Conservation (phyloP, 2,113 vertebrate species). For the Dasyornis broadbenti region DNA sequence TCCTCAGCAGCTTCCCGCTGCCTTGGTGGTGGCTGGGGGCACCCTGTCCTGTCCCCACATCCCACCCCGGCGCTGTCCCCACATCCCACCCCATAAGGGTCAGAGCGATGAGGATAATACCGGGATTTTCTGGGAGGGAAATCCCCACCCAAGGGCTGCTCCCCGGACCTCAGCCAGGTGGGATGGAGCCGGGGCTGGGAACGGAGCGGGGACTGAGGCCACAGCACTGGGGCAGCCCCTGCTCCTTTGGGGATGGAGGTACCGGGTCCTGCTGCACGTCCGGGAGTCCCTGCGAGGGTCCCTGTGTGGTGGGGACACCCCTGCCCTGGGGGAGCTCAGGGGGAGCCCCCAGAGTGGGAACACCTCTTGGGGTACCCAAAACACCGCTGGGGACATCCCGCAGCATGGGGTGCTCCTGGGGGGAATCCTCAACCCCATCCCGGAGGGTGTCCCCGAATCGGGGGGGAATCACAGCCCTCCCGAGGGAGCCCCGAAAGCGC, state of each 20-base stretch:
- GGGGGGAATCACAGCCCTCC: neutral
- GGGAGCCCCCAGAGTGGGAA: neutral
- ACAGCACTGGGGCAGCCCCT: neutral
- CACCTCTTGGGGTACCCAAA: neutral
- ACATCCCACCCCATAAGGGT: neutral
- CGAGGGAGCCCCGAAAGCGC: neutral
- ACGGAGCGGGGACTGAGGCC: rapidly evolving
- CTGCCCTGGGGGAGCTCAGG: neutral
- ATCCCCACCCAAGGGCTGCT: neutral
- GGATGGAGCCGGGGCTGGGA: neutral
- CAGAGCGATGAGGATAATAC: neutral
- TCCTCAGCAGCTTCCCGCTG: neutral
- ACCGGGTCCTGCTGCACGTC: neutral
- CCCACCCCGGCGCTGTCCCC: neutral
- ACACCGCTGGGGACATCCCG: neutral
- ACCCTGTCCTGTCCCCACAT: neutral
- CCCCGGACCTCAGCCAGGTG: neutral
- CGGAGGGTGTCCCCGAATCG: neutral
- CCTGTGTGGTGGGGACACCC: neutral
- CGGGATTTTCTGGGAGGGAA: neutral
- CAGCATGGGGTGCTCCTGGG: neutral
- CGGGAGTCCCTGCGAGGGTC: neutral
- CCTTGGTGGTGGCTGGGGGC: too few species aligned
- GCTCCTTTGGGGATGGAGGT: neutral
- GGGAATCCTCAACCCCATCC: neutral